Evolutionary conservation across 2,113 vertebrate genomes (phyloP).

Genomic region (Trogon surrucura): DNA sequence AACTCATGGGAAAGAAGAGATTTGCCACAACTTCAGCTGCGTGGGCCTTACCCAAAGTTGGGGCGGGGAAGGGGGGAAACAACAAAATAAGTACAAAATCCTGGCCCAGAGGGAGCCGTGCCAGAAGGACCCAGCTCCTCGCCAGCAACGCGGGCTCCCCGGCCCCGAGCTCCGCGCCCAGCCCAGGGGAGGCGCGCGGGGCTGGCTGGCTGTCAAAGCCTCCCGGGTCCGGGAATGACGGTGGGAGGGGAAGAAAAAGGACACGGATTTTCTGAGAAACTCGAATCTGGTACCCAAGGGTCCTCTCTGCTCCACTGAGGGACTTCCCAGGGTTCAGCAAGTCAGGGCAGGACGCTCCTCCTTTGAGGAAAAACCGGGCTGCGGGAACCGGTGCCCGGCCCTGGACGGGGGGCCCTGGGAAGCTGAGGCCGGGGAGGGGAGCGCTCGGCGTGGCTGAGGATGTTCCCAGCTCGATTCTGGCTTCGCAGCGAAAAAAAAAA

Average conservation of each 20-base stretch:
- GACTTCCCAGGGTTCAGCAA: constrained; percentile 51
- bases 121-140: constrained; percentile 2
- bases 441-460: neutral
- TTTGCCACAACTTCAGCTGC: constrained; percentile 55
- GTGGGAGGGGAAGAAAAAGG: constrained; percentile 16
- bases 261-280: constrained; percentile 22
- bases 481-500: neutral
- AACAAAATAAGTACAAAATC: neutral
- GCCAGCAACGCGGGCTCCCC: neutral
- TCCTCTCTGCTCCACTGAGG: constrained; percentile 11
- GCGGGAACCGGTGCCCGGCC: constrained; percentile 22
- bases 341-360: constrained; percentile 45
- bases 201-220: neutral
- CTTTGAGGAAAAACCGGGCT: neutral
- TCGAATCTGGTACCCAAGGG: constrained; percentile 19
- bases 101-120: constrained; percentile 12
- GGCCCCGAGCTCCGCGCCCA: neutral
- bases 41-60: neutral
- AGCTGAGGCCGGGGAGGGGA: constrained; percentile 41
- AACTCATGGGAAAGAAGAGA: constrained; percentile 62
- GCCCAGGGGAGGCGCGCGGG: neutral
- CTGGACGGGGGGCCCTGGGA: constrained; percentile 51
- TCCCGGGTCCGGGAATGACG: neutral
- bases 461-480: constrained; percentile 48
- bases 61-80: neutral